Conservation (phyloP, 2,113 vertebrate species). For the Sprattus sprattus region DNA sequence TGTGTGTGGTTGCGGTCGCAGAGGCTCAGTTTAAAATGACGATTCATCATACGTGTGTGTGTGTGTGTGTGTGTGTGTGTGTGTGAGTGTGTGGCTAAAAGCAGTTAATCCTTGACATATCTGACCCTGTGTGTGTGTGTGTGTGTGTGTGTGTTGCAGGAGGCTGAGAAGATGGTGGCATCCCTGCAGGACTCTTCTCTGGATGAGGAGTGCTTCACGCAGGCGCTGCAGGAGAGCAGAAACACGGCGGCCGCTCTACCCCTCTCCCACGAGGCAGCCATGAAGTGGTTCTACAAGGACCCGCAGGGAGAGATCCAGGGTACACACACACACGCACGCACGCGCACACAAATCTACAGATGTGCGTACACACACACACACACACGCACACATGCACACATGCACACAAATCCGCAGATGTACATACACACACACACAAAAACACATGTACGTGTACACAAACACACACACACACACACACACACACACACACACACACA, state of each 20-base stretch:
- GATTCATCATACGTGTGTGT: not conserved
- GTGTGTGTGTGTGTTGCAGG: conserved; percentile 61
- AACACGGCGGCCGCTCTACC: conserved; percentile 86
- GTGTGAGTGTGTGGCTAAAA: not conserved
- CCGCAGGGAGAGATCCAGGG: conserved; percentile 93
- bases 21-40: too few relatives aligned
- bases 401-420: too few relatives aligned
- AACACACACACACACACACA: not conserved
- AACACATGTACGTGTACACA: too few relatives aligned
- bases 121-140: not conserved
- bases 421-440: not conserved
- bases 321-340: conserved; percentile 43
- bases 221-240: conserved; percentile 80
- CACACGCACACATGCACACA: not conserved
- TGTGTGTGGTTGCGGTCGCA: conserved; percentile 10
- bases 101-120: too few relatives aligned
- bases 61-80: conserved; percentile 6
- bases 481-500: not conserved
- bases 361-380: not conserved
- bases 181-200: conserved; percentile 87
- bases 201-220: conserved; percentile 88
- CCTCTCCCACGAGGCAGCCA: conserved; percentile 85
- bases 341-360: not conserved
- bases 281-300: conserved; percentile 96
- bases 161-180: conserved; percentile 91